A percentile compares a stretch with the other conserved stretches of the same genome.
Conservation (phyloP, 2,888 invertebrate genomes). For the Andrena trimmerana region DNA sequence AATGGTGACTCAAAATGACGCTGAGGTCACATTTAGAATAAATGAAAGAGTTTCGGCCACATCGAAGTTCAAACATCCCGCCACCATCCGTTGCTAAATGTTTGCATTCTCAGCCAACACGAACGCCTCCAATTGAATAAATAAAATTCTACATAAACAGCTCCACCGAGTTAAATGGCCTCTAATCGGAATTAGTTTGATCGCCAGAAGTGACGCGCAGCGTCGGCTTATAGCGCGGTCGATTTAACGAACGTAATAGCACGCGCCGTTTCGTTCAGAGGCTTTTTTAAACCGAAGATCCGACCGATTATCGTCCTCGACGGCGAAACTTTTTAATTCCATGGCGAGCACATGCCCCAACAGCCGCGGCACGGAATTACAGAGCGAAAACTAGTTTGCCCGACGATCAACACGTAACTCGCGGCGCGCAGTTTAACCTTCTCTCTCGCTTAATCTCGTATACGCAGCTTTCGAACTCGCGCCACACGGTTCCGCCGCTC, state of each 20-base stretch:
- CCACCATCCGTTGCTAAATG: no score
- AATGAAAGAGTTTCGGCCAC: no score
- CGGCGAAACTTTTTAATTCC: conserved; percentile 16
- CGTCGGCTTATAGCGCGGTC: background rate
- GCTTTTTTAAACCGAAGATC: conserved; percentile 11
- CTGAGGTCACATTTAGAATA: no score
- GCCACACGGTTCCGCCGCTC: conserved; percentile 26
- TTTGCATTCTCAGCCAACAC: no score
- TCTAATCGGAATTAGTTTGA: no score
- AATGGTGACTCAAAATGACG: no score
- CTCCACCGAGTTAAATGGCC: no score
- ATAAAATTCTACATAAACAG: no score
- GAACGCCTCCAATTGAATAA: no score
- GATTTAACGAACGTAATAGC: conserved; percentile 5
- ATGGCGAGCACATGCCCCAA: background rate
- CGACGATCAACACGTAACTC: conserved; percentile 43
- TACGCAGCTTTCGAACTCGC: conserved; percentile 42
- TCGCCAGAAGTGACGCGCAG: background rate
- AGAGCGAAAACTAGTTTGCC: conserved; percentile 27
- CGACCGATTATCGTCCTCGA: background rate
- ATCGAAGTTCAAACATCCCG: no score
- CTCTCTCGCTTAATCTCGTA: conserved; percentile 26
- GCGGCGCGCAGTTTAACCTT: conserved; percentile 30
- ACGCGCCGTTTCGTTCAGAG: background rate
- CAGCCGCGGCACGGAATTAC: conserved; percentile 21